Percentiles rank a stretch among this genome's conserved stretches.
phyloP scores from a whole-genome alignment of 2,888 invertebrate species.

The Thymelicus sylvestris region DNA sequence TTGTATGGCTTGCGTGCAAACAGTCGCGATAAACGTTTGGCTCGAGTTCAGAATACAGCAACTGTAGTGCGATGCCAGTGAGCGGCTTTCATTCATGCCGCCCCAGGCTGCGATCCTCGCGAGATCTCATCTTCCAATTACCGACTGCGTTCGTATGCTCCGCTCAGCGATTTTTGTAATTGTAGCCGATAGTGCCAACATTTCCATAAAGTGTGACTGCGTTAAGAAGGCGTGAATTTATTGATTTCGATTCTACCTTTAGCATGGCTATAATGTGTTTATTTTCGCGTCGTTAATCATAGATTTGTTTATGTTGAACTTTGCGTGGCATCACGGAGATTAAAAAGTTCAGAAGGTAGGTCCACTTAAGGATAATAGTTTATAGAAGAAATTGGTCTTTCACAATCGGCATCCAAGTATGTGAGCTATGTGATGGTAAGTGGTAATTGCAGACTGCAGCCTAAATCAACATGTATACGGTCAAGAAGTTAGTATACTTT shows the following conservation, averaged over 20 bases:
- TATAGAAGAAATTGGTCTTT: neutral
- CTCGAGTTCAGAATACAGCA: slow-evolving; percentile 53
- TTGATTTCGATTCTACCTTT: slow-evolving; percentile 24
- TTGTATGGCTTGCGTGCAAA: slow-evolving; percentile 49
- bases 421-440: no score
- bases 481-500: no score
- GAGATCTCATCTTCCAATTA: slow-evolving; percentile 84
- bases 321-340: slow-evolving; percentile 29
- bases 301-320: slow-evolving; percentile 14
- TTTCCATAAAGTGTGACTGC: slow-evolving; percentile 43
- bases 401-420: no score
- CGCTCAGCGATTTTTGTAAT: slow-evolving; percentile 74
- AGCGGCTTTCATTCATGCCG: slow-evolving; percentile 84
- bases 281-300: slow-evolving; percentile 20
- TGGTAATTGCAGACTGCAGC: no score
- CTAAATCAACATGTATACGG: no score
- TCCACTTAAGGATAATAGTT: slow-evolving; percentile 18
- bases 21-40: slow-evolving; percentile 53
- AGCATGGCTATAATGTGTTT: slow-evolving; percentile 6
- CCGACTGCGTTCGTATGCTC: slow-evolving; percentile 68
- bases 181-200: slow-evolving; percentile 65
- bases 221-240: slow-evolving; percentile 34
- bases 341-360: slow-evolving; percentile 18
- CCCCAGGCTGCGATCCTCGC: slow-evolving; percentile 79
- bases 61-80: slow-evolving; percentile 71